Evolutionary conservation across 2,888 invertebrate species (phyloP), one percentile per base, ranked within the genome.

Genomic region (Phoronis australis): DNA sequence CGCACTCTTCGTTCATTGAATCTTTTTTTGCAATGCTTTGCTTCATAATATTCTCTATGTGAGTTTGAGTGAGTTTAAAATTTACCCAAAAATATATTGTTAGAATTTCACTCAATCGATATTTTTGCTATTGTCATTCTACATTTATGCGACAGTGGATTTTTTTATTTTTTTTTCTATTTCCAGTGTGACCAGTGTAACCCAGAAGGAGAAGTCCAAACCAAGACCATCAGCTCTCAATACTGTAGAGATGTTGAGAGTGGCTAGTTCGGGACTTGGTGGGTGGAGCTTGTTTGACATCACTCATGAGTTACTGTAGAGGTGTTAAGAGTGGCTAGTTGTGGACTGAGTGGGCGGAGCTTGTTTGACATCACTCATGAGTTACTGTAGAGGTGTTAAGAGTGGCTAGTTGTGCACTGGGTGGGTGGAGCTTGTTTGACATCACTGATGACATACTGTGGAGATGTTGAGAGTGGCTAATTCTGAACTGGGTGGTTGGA

Each of bases 201-300:
- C 83, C 55, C 86, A 87, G 52, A 93, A 91, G 73, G 93, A 96
- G 76, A 89, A 91, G 69, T 78, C 83, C 0, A 95, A 93, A 73
- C 79, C 85, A 1, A 83, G 93, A 42, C 99, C 99, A 0, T 82
- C 84, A 20, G 97, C 99, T 3, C 80, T 99, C 47, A 99, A 99
- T 75, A 99, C 99, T 0, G 97, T 99, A 0, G 96, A 97, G 72
- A 77, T 97, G 66, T 89, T 97, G 87, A 79, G 93, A 68, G 87
- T 91, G 0, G 93, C 91, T 31, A 94, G 93, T 75, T 86, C 94
- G 4, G 81, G 80, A n/a, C 79, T 97, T 4, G 92, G 93, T 44
- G 88, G 48, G 51, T 26, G 5, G 20, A 15, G 25, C n/a, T 5
- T 41, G 31, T 12, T 15, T 31, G 9, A 31, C 9, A 31, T n/a